A percentile compares a stretch with the other conserved stretches of the same genome.
Evolutionary conservation across 2,888 invertebrate species (phyloP).

Genomic region (Congeria kusceri): DNA sequence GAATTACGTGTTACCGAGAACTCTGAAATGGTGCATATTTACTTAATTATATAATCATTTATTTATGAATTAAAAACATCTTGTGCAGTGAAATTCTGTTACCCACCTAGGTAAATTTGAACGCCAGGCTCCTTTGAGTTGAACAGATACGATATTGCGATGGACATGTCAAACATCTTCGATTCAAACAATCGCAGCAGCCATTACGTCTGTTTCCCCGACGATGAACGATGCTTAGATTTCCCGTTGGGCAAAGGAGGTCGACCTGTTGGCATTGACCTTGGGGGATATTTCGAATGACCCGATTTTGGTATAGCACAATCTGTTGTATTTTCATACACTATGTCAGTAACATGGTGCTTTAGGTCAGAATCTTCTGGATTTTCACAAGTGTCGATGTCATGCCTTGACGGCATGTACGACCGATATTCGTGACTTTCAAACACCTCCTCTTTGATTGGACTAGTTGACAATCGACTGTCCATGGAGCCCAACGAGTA

Average conservation of each 20-base stretch:
- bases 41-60: too few relatives aligned
- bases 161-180: constrained; percentile 98
- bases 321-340: not conserved
- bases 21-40: too few relatives aligned
- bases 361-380: constrained; percentile 9
- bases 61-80: too few relatives aligned
- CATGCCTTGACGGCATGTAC: constrained; percentile 5
- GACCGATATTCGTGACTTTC: constrained; percentile 24
- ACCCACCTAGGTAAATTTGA: constrained; percentile 95
- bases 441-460: constrained; percentile 40
- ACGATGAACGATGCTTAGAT: constrained; percentile 48
- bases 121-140: constrained; percentile 99
- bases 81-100: too few relatives aligned
- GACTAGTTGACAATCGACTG: constrained; percentile 34
- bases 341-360: constrained; percentile 2
- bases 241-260: constrained; percentile 63
- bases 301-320: constrained; percentile 17
- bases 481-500: constrained; percentile 40
- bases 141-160: constrained; percentile 98
- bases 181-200: constrained; percentile 97
- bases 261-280: constrained; percentile 37
- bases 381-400: constrained; percentile 2
- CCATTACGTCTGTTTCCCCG: constrained; percentile 84
- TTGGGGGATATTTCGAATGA: constrained; percentile 19
- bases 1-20: too few relatives aligned